Percentiles rank a stretch among this genome's conserved stretches.
Evolutionary conservation across 2,888 invertebrate species (phyloP).

Genomic region (Drosophila fulvimacula): DNA sequence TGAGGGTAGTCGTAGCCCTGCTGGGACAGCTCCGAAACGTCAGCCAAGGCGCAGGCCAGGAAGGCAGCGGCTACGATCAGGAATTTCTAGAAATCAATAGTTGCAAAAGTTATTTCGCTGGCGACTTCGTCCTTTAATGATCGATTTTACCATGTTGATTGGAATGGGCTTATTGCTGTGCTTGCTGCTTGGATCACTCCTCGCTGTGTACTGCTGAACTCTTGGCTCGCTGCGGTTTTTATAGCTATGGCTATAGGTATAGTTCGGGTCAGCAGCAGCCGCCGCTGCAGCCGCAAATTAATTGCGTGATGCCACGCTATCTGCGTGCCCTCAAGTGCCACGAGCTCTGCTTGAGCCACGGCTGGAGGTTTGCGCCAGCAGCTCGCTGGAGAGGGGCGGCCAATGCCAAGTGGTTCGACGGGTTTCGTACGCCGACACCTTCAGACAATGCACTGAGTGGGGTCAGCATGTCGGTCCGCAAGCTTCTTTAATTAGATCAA

Average conservation of each 20-base stretch:
- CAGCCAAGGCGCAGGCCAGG: slow-evolving; percentile 73
- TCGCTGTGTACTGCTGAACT: slow-evolving; percentile 68
- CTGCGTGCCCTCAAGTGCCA: slow-evolving; percentile 56
- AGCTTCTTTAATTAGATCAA: slow-evolving; percentile 75
- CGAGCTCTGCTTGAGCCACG: slow-evolving; percentile 19
- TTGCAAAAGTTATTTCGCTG: not conserved
- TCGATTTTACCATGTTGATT: slow-evolving; percentile 53
- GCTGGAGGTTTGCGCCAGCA: not conserved
- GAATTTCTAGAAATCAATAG: slow-evolving; percentile 55
- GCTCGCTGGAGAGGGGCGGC: slow-evolving; percentile 28
- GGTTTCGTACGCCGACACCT: slow-evolving; percentile 53
- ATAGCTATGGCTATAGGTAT: slow-evolving; percentile 54
- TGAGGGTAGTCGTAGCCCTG: slow-evolving; percentile 72
- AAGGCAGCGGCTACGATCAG: slow-evolving; percentile 68
- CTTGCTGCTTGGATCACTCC: slow-evolving; percentile 61
- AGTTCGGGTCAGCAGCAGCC: slow-evolving; percentile 51
- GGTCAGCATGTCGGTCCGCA: slow-evolving; percentile 41
- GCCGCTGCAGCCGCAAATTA: slow-evolving; percentile 56
- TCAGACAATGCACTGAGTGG: slow-evolving; percentile 47
- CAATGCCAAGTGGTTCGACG: slow-evolving; percentile 74
- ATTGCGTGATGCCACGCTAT: slow-evolving; percentile 63
- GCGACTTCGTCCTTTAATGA: slow-evolving; percentile 9
- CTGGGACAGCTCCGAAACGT: slow-evolving; percentile 64
- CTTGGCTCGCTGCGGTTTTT: slow-evolving; percentile 59
- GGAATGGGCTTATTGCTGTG: slow-evolving; percentile 21